Percentiles rank a stretch among this genome's conserved stretches.
phyloP scores from a whole-genome alignment of 2,797 vertebrate species.

The Cygnus olor region DNA sequence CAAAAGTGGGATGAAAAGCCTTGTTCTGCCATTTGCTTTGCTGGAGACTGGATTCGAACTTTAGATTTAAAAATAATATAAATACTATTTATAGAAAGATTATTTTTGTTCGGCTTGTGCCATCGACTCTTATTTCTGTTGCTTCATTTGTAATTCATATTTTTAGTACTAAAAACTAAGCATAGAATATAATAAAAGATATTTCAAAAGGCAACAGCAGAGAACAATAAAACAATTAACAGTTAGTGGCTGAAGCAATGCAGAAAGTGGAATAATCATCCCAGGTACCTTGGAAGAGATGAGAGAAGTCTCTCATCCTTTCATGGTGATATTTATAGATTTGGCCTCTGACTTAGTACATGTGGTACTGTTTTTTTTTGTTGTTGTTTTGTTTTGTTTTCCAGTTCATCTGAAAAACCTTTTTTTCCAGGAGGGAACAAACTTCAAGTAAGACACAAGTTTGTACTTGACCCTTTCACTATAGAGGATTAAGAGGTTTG shows the following conservation, averaged over 20 bases:
- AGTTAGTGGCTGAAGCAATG: not conserved
- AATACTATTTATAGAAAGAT: not conserved
- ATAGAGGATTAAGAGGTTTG: not conserved
- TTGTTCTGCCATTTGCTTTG: not conserved
- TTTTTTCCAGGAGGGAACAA: not conserved
- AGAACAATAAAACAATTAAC: not conserved
- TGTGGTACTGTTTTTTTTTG: not conserved
- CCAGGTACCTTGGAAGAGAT: not conserved
- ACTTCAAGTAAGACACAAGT: conserved; percentile 9
- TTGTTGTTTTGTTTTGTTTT: not conserved
- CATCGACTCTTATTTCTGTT: not conserved
- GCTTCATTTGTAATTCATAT: not conserved
- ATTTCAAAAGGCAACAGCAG: not conserved
- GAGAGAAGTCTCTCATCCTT: conserved; percentile 5
- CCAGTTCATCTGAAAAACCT: not conserved
- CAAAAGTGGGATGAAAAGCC: not conserved
- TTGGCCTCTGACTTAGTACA: not conserved
- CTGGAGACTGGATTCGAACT: not conserved
- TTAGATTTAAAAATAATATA: not conserved
- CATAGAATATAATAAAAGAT: not conserved
- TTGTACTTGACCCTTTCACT: conserved; percentile 25
- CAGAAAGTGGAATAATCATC: not conserved
- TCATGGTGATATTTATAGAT: conserved; percentile 30
- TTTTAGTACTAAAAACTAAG: not conserved
- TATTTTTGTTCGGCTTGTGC: not conserved